Conservation (phyloP, 2,113 vertebrate species). For the Silurus asotus region DNA sequence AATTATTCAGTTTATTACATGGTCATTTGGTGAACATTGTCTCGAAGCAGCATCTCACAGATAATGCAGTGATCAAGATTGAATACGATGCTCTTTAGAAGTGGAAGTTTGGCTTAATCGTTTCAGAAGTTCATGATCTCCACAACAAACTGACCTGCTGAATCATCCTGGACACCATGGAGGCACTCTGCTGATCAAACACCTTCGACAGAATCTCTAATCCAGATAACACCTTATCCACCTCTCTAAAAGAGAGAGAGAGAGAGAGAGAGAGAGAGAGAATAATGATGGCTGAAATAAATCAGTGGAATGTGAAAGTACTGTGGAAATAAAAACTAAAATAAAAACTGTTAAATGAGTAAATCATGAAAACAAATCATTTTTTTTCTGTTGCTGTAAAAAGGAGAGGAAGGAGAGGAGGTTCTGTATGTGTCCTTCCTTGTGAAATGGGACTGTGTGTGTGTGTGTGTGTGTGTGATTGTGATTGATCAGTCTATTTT, state of each 20-base stretch:
- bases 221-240: slow-evolving; percentile 91
- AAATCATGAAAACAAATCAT: neutral
- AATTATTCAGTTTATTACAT: no score
- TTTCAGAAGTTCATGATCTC: no score
- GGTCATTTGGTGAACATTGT: no score
- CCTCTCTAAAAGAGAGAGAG: slow-evolving; percentile 74
- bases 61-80: no score
- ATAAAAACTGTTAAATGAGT: neutral
- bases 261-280: neutral
- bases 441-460: neutral
- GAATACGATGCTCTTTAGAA: no score
- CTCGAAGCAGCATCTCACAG: no score
- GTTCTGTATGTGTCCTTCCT: neutral
- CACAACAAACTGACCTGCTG: slow-evolving; percentile 78
- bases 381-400: no score
- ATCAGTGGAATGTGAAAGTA: neutral
- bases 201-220: slow-evolving; percentile 95
- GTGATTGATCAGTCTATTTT: neutral
- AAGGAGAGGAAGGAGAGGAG: no score
- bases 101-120: no score
- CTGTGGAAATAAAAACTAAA: neutral
- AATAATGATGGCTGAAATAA: neutral
- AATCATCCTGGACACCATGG: slow-evolving; percentile 88
- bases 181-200: slow-evolving; percentile 93
- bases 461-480: no score